Evolutionary conservation across 2,888 invertebrate genomes (phyloP), one percentile per base, ranked within the genome.

Genomic region (Adela reaumurella): DNA sequence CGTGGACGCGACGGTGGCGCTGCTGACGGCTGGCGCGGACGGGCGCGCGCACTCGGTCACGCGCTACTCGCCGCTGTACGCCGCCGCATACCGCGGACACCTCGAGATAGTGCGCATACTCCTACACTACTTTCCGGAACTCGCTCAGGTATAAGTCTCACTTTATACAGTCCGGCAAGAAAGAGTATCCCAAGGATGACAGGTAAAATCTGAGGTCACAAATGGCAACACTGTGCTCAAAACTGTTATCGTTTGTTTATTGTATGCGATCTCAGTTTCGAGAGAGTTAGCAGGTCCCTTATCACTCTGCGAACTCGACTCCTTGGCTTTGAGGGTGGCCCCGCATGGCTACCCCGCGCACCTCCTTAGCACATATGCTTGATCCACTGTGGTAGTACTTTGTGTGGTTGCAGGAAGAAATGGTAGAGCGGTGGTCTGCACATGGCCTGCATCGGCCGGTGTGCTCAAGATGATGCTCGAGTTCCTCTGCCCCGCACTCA

Each of bases 31-130:
- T 50, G 92, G 92, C 2, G 93, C 94, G 0, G 95, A 96, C 73
- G 92, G 94, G 1, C 83, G 94, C 48, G 88, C 89, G 28, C 95
- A 96, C 71, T 88, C 94, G 0, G 90, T 92, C 20, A 96, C 96
- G 2, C 89, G 90, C 61, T 95, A 97, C 68, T 92, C 94, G 1
- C 95, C 97, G 0, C 80, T 97, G 0, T 96, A 97, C 70, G 90
- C 93, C 49, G 92, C 96, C 3, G 89, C 90, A 53, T 92, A 92
- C 61, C 90, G 91, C 62, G 95, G 95, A 0, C 88, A 92, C 62
- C 72, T 80, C 54, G 88, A 89, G 45, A 89, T 94, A 51, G 89
- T 88, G 0, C 86, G 86, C 57, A 64, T 90, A 53, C 70, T 96
- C 57, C 74, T 96, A 14, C 77, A 86, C 62, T 85, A 87, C 59